phyloP scores from a whole-genome alignment of 1,140 invertebrate genomes.

The Phortica variegata region DNA sequence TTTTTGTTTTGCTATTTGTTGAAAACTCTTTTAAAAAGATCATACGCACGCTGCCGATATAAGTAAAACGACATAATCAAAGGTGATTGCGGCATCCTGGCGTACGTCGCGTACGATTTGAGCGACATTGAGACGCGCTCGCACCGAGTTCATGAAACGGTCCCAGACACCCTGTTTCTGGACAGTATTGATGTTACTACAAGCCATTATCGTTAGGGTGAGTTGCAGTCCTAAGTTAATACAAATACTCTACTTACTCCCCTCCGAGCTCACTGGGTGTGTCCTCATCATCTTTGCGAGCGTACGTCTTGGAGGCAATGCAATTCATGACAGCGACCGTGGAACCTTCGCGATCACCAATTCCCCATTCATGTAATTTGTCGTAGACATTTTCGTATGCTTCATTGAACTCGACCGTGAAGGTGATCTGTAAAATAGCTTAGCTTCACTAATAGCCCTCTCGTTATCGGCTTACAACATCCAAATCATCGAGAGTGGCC shows the following conservation, averaged over 20 bases:
- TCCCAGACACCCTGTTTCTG: slow-evolving; percentile 59
- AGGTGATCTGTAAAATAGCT: slow-evolving; percentile 33
- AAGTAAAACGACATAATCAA: slow-evolving; percentile 72
- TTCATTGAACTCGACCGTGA: slow-evolving; percentile 56
- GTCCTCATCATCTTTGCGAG: slow-evolving; percentile 1
- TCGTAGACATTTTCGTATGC: slow-evolving; percentile 57
- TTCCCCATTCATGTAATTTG: slow-evolving; percentile 55
- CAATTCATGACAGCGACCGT: slow-evolving; percentile 57
- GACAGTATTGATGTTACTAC: slow-evolving; percentile 22
- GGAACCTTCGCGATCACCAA: slow-evolving; percentile 56
- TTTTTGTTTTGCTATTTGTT: no score
- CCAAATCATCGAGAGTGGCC: no score
- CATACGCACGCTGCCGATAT: slow-evolving; percentile 67
- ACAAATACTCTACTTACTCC: slow-evolving; percentile 3
- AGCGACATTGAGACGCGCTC: slow-evolving; percentile 68
- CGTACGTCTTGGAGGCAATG: slow-evolving; percentile 38
- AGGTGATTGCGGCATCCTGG: slow-evolving; percentile 68
- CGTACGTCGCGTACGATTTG: slow-evolving; percentile 70
- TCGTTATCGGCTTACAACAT: no score
- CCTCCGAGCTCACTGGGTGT: slow-evolving; percentile 1
- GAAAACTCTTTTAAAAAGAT: no score
- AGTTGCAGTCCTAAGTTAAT: slow-evolving; percentile 11
- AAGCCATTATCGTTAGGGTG: neutral
- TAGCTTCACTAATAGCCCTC: no score
- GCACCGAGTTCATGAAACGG: slow-evolving; percentile 63